phyloP scores from a whole-genome alignment of 2,888 invertebrate genomes.

The Oxytorus armatus region DNA sequence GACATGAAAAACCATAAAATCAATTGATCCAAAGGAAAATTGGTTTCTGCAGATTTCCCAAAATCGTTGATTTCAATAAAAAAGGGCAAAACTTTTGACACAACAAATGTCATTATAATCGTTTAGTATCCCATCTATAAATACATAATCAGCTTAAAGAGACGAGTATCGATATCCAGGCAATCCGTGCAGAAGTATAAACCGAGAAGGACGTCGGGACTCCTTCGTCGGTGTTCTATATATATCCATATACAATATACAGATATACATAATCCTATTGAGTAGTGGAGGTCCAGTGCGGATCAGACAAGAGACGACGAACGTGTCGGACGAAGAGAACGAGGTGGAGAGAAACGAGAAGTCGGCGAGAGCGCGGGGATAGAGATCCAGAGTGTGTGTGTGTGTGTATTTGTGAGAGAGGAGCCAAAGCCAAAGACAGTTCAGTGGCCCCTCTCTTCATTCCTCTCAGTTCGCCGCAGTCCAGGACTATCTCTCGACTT shows the following conservation, averaged over 20 bases:
- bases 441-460: constrained; percentile 77
- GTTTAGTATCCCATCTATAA: constrained; percentile 8
- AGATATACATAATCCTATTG: constrained; percentile 31
- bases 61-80: background rate
- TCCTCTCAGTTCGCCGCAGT: constrained; percentile 48
- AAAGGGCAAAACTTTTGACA: background rate
- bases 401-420: no score
- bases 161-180: constrained; percentile 21
- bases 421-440: constrained; percentile 73
- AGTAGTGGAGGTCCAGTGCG: constrained; percentile 62
- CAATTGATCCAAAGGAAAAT: no score
- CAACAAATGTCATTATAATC: constrained; percentile 24
- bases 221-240: constrained; percentile 32
- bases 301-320: constrained; percentile 64
- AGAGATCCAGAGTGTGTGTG: constrained; percentile 21
- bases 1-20: no score
- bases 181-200: background rate
- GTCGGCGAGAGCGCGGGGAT: constrained; percentile 49
- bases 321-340: constrained; percentile 45
- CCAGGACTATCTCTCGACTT: constrained; percentile 40
- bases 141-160: constrained; percentile 28
- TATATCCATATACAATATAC: constrained; percentile 23
- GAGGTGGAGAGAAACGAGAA: constrained; percentile 23
- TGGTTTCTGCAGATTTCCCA: background rate
- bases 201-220: constrained; percentile 37